Evolutionary conservation across 2,113 vertebrate genomes (phyloP).

Genomic region (Oreocharis arfaki): DNA sequence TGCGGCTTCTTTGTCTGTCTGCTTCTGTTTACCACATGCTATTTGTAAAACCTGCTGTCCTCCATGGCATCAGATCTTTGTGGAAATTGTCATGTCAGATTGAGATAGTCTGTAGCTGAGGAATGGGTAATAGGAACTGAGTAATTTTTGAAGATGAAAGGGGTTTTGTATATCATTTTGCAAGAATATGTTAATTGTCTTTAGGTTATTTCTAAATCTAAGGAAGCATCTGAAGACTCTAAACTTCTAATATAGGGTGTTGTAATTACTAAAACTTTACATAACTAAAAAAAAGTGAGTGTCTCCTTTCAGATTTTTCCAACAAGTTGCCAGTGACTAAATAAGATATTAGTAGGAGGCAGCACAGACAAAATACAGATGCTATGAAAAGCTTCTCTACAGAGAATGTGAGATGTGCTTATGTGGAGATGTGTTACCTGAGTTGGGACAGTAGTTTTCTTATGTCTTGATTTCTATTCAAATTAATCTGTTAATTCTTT

Average conservation of each 20-base stretch:
- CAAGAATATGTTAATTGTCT: not conserved
- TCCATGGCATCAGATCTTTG: not conserved
- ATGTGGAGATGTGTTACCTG: not conserved
- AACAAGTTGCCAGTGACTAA: not conserved
- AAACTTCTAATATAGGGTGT: not conserved
- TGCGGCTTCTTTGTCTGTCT: not conserved
- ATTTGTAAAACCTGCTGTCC: not conserved
- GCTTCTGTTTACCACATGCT: not conserved
- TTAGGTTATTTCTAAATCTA: not conserved
- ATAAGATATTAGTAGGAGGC: not conserved
- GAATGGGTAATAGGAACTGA: not conserved
- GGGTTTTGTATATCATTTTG: not conserved
- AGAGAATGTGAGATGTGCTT: not conserved
- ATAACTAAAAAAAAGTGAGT: not conserved
- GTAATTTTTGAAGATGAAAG: not conserved
- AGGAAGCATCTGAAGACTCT: not conserved
- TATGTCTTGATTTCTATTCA: not conserved
- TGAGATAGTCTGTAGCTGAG: not conserved
- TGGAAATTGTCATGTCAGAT: not conserved
- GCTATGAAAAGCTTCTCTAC: not conserved
- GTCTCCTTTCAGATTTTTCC: not conserved
- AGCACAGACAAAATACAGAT: conserved; percentile 10
- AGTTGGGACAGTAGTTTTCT: not conserved
- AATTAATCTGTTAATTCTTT: not conserved
- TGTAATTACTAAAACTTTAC: not conserved